phyloP scores from a whole-genome alignment of 2,888 invertebrate species.

The Coremacera marginata region DNA sequence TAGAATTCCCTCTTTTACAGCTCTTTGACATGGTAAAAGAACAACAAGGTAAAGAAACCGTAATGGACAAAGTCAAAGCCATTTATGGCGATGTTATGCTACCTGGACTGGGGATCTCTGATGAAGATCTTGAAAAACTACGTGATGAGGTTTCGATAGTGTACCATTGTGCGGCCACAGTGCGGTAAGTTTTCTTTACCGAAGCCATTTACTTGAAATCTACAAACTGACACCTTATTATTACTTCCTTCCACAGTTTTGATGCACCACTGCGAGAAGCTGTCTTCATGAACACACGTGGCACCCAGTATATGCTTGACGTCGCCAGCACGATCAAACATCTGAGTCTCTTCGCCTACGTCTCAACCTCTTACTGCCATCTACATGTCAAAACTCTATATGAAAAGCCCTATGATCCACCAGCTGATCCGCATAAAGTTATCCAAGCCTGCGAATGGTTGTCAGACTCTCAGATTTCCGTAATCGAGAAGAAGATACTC shows the following conservation, averaged over 20 bases:
- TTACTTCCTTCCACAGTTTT: constrained; percentile 72
- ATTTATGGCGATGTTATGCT: constrained; percentile 80
- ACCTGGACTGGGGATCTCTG: constrained; percentile 78
- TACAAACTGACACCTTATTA: not conserved
- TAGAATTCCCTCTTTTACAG: constrained; percentile 69
- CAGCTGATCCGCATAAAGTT: constrained; percentile 80
- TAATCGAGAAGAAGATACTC: constrained; percentile 77
- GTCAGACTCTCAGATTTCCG: constrained; percentile 77
- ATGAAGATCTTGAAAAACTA: constrained; percentile 75
- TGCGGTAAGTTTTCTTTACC: constrained; percentile 68
- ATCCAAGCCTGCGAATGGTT: constrained; percentile 85
- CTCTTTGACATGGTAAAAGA: constrained; percentile 81
- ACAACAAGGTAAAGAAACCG: constrained; percentile 74
- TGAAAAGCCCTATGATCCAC: constrained; percentile 89
- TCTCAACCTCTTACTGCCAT: constrained; percentile 94
- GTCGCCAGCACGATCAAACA: constrained; percentile 83
- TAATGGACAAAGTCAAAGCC: constrained; percentile 78
- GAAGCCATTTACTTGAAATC: not conserved
- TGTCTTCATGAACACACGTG: constrained; percentile 91
- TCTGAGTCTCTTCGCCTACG: constrained; percentile 77
- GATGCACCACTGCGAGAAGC: constrained; percentile 92
- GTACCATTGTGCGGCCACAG: constrained; percentile 85
- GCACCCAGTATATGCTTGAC: constrained; percentile 88
- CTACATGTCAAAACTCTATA: constrained; percentile 83
- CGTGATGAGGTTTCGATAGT: constrained; percentile 82